These are phyloP conservation scores for Ridgeia piscesae DNA, from an alignment of 1,140 invertebrate genomes.

Conservation along the genomic window DNA sequence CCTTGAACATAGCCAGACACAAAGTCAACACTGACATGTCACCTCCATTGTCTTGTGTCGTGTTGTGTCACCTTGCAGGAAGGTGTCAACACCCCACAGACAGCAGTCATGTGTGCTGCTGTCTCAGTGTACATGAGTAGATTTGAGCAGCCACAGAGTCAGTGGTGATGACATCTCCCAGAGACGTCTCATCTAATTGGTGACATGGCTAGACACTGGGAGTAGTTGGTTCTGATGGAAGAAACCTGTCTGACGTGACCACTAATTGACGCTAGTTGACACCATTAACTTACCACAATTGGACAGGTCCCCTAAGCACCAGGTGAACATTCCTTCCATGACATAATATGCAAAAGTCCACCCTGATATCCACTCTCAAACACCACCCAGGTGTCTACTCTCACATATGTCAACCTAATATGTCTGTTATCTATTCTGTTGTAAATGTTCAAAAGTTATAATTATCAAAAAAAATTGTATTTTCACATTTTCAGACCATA, in stretches of 20 bases:
- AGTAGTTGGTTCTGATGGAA: neutral
- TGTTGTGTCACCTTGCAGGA: too few species aligned
- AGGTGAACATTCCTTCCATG: neutral
- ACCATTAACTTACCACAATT: neutral
- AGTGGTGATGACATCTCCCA: neutral
- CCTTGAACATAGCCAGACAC: too few species aligned
- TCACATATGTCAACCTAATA: neutral
- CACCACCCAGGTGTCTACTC: neutral
- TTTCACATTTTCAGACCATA: too few species aligned
- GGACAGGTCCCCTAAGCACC: neutral
- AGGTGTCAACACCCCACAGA: too few species aligned
- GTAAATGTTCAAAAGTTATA: neutral
- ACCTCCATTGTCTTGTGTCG: too few species aligned
- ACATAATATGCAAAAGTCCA: neutral
- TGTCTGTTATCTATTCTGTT: neutral
- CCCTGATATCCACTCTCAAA: neutral
- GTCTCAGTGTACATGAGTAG: neutral
- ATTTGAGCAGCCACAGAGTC: neutral
- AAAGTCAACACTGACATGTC: too few species aligned
- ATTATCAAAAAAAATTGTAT: neutral
- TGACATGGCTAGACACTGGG: neutral
- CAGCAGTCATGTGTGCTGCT: too few species aligned
- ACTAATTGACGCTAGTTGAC: neutral
- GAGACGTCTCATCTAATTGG: neutral
- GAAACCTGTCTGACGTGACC: neutral